Base-by-base conservation (phyloP, 2,113 vertebrate genomes). In the Poecile atricapillus region DNA sequence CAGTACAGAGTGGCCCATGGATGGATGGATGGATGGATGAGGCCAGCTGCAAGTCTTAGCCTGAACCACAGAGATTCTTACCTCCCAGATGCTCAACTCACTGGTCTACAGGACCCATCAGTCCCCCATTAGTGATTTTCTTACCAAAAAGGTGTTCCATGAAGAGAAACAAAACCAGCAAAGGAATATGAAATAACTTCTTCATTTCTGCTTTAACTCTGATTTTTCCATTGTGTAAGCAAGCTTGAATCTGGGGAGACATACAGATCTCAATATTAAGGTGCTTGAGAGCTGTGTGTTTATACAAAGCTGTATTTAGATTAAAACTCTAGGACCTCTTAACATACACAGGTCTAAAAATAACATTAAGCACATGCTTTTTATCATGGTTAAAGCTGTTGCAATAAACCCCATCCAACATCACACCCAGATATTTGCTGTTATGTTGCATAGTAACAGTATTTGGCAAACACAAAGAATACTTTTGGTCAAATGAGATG, bases 301-400 rank as follows among this genome's bases (percentile, higher is more conserved):
- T 97, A 77, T 65, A 93, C 46, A 82, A 94, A 89, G 50, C 37
- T 62, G 50, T 87, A 93, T 79, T 97, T 96, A 95, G 83, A 95
- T 90, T 86, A 94, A 97, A 97, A 95, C 31, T 67, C 85, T 78
- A 92, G 74, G 90, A 97, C 44, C 83, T 92, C 75, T 95, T 97
- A 95, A 90, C 70, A 89, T 79, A 90, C 80, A 75, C 87, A 71
- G 71, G 77, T 81, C 83, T 96, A 96, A 97, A 98, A 97, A 97
- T 97, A 96, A 86, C 86, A 64, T 23, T 63, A 83, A 94, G 73
- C 91, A 89, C 83, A 59, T 96, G 93, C 0, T 71, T 97, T 97
- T 96, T 85, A 92, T 96, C 86, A 92, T 2, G 25, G 82, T 84
- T 95, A 84, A 90, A 93, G 63, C 87, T 81, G n/a, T 44, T 95